Evolutionary conservation across 2,113 vertebrate species (phyloP), one percentile per base, ranked within the genome.

Genomic region (Astatoreochromis straeleni): DNA sequence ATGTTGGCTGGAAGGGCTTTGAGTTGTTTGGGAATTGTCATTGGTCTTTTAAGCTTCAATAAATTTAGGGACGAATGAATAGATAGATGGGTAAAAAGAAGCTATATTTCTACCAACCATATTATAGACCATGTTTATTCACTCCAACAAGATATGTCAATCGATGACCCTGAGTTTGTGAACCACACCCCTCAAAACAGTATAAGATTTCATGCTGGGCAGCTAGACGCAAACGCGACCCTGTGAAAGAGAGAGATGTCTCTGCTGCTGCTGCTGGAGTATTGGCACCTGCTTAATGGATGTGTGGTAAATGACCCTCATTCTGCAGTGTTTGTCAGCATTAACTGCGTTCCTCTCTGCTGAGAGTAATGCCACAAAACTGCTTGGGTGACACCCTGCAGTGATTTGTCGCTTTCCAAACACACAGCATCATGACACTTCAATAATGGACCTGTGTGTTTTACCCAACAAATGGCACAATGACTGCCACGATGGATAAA

Each of bases 281-380:
- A 96, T 96, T 96, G 96, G 92, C 95, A 93, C 94, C 93, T 92
- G 80, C 94, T 94, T 96, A 96, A 97, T 94, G 94, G 93, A 95
- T 96, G 93, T 91, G 93, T 95, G 92, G 93, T 95, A 95, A 95
- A 97, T 95, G 93, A 95, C 91, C 91, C 89, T 91, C 81, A 88
- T 91, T 93, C 92, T 92, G 82, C 89, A 88, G 91, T 94, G 93
- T 96, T 96, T 95, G 95, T 96, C 95, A 96, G 94, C 89, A 92
- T 91, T 96, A 96, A 94, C 89, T 4, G 63, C 73, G 53, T 95
- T 96, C 85, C 88, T 93, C 70, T 93, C 87, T 33, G 85, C 84
- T 90, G 84, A 96, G 96, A 97, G 95, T 95, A 97, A 96, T 96
- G 80, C 95, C 89, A 84, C 87, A 75, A 92, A 88, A 92, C 91